Percentiles rank a stretch among this genome's conserved stretches.
Evolutionary conservation across 2,113 vertebrate genomes (phyloP).

Genomic region (Cisticola juncidis): DNA sequence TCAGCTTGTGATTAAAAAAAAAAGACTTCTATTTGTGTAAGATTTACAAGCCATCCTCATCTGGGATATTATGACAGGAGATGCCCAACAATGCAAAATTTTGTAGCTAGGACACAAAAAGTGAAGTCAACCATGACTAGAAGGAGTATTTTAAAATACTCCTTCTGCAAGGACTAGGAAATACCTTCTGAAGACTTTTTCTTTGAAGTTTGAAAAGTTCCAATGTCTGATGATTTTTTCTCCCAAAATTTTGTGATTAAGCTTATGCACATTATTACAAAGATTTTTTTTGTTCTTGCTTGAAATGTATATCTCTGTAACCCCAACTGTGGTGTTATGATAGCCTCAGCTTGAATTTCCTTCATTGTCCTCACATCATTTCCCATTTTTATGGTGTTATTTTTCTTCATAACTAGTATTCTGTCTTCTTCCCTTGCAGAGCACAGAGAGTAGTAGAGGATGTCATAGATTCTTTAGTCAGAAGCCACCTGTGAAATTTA

Average conservation of each 20-base stretch:
- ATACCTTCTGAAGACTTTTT: background rate
- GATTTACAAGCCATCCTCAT: background rate
- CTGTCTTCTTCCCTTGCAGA: background rate
- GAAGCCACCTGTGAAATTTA: background rate
- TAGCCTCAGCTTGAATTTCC: background rate
- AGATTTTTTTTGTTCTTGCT: background rate
- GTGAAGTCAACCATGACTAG: background rate
- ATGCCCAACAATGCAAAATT: background rate
- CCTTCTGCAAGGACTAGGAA: background rate
- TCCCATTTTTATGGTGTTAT: background rate
- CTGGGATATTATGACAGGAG: background rate
- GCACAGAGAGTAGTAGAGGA: background rate
- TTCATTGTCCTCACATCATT: background rate
- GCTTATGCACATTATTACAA: background rate
- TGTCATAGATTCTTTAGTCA: background rate
- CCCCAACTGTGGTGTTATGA: background rate
- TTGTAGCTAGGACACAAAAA: background rate
- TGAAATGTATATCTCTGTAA: background rate
- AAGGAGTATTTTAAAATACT: background rate
- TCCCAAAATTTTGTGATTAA: background rate
- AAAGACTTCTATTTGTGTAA: background rate
- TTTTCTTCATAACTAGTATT: background rate
- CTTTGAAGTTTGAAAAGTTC: background rate
- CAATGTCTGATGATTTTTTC: background rate
- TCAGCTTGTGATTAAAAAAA: background rate